These are phyloP conservation scores for Gorsachius magnificus DNA, from an alignment of 2,797 vertebrate genomes.

Conservation along the genomic window DNA sequence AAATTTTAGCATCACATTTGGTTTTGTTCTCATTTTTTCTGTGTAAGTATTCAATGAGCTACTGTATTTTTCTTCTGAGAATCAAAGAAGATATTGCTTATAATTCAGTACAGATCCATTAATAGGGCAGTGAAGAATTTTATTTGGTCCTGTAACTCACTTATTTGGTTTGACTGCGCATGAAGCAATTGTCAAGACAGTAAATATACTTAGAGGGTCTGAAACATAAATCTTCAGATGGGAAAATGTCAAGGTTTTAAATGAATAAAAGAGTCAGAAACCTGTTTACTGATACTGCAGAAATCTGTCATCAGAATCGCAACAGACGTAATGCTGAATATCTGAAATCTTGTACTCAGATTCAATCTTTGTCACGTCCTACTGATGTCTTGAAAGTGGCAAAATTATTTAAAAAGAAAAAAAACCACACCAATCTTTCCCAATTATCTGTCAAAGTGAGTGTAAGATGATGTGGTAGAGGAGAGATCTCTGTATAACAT, in stretches of 20 bases:
- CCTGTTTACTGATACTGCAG: not conserved
- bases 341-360: not conserved
- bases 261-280: not conserved
- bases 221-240: not conserved
- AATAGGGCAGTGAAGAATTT: not conserved
- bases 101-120: not conserved
- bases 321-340: not conserved
- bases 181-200: not conserved
- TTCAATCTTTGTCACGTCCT: not conserved
- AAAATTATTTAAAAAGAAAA: not conserved
- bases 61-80: not conserved
- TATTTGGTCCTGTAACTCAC: not conserved
- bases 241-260: conserved; percentile 24
- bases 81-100: not conserved
- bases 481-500: not conserved
- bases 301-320: not conserved
- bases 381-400: not conserved
- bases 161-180: not conserved
- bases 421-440: not conserved
- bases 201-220: not conserved
- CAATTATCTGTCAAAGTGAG: not conserved
- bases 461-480: not conserved
- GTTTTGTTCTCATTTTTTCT: not conserved
- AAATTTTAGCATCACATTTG: not conserved
- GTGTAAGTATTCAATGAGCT: not conserved